Evolutionary conservation across 2,113 vertebrate species (phyloP).

Genomic region (Aphelocoma coerulescens): DNA sequence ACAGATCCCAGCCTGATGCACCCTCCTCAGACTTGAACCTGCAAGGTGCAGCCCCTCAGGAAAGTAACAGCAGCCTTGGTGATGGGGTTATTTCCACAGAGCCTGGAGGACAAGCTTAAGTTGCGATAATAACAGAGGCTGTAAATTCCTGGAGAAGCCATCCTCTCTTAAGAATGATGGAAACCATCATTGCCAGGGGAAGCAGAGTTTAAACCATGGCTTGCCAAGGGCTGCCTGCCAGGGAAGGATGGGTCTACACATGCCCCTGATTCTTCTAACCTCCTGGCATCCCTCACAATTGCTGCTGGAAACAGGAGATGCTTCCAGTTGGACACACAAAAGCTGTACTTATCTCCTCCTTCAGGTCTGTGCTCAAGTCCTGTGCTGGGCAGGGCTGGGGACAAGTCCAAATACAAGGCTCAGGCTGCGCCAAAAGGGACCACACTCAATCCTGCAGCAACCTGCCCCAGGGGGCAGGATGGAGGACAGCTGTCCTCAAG

Average conservation of each 20-base stretch:
- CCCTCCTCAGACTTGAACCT: background rate
- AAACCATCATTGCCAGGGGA: background rate
- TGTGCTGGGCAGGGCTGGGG: background rate
- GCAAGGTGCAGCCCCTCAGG: background rate
- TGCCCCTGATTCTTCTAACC: background rate
- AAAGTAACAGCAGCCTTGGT: background rate
- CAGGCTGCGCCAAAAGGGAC: background rate
- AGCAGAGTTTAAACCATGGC: background rate
- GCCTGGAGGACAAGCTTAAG: background rate
- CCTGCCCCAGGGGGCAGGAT: rapidly evolving
- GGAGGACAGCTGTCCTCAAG: background rate
- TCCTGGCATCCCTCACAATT: background rate
- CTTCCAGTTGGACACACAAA: background rate
- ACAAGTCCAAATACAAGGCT: background rate
- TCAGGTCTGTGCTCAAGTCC: background rate
- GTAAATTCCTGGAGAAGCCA: background rate
- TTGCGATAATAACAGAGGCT: background rate
- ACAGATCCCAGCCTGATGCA: background rate
- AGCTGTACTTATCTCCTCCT: background rate
- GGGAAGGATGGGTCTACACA: background rate
- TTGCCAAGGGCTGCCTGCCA: background rate
- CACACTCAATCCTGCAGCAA: background rate
- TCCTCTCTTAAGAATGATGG: background rate
- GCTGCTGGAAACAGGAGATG: background rate
- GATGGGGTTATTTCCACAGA: background rate